These are phyloP conservation scores for Chinchilla lanigera DNA, from an alignment of 2,113 vertebrate species.

Conservation along the genomic window DNA sequence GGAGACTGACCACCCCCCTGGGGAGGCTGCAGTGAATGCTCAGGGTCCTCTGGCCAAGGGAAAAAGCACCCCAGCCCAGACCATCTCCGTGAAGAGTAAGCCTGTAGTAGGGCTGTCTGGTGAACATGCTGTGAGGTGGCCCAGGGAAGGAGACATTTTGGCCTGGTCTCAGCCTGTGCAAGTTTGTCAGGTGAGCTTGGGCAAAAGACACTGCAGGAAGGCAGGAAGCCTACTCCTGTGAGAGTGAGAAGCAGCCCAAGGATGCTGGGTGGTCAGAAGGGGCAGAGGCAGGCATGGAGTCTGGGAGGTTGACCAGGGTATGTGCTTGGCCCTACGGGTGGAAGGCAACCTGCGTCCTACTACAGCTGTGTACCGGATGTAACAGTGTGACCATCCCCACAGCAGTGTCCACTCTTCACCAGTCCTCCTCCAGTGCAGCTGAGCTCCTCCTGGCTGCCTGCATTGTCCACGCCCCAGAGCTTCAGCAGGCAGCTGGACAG, in stretches of 20 bases:
- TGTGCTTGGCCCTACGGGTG: background rate
- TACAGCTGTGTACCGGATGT: background rate
- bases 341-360: background rate
- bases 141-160: background rate
- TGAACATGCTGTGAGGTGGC: background rate
- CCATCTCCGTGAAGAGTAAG: background rate
- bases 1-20: background rate
- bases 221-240: background rate
- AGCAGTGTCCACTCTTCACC: rapidly evolving
- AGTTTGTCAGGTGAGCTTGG: background rate
- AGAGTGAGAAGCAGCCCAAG: background rate
- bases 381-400: too few relatives aligned
- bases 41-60: background rate
- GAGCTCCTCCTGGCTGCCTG: background rate
- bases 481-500: background rate
- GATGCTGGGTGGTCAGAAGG: background rate
- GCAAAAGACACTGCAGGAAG: background rate
- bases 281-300: background rate
- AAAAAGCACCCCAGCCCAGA: background rate
- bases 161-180: background rate
- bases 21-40: background rate
- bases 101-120: background rate
- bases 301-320: background rate
- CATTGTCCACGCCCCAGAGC: background rate
- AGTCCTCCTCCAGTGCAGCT: background rate